These are phyloP conservation scores for Diaphora mendica DNA, from an alignment of 2,888 invertebrate genomes.

Conservation along the genomic window DNA sequence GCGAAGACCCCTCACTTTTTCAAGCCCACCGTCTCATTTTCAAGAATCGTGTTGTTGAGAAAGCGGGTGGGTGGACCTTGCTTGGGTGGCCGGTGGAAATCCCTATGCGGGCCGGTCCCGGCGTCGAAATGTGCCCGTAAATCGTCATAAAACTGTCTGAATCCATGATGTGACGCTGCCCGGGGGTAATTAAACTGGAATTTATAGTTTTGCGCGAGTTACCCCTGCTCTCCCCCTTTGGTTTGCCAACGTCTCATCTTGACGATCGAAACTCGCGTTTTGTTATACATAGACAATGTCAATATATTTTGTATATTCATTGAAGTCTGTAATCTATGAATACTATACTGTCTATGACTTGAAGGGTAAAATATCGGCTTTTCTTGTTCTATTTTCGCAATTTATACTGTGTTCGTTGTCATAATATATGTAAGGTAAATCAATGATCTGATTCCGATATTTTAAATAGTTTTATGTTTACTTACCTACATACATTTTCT, in stretches of 20 bases:
- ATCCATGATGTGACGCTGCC: slow-evolving; percentile 90
- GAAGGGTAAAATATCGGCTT: neutral
- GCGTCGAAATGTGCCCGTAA: slow-evolving; percentile 87
- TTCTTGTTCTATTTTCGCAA: neutral
- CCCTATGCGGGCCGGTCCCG: slow-evolving; percentile 75
- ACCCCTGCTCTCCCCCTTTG: slow-evolving; percentile 65
- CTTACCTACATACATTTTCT: neutral
- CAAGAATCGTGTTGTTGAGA: slow-evolving; percentile 16
- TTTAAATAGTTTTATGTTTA: neutral
- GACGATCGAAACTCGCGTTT: slow-evolving; percentile 64
- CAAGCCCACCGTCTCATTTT: slow-evolving; percentile 30
- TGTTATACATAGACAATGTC: slow-evolving; percentile 60
- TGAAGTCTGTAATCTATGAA: slow-evolving; percentile 5
- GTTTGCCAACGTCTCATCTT: slow-evolving; percentile 62
- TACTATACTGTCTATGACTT: neutral
- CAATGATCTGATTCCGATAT: neutral
- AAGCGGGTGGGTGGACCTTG: slow-evolving; percentile 58
- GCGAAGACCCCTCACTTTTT: slow-evolving; percentile 52
- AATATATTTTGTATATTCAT: slow-evolving; percentile 39
- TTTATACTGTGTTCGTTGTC: neutral
- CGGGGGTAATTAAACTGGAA: slow-evolving; percentile 87
- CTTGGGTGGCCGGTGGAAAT: slow-evolving; percentile 61
- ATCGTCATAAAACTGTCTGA: slow-evolving; percentile 91
- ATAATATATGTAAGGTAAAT: neutral
- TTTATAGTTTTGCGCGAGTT: slow-evolving; percentile 80